These are phyloP conservation scores for Lophura nycthemera DNA, from an alignment of 2,113 vertebrate species.

Conservation along the genomic window DNA sequence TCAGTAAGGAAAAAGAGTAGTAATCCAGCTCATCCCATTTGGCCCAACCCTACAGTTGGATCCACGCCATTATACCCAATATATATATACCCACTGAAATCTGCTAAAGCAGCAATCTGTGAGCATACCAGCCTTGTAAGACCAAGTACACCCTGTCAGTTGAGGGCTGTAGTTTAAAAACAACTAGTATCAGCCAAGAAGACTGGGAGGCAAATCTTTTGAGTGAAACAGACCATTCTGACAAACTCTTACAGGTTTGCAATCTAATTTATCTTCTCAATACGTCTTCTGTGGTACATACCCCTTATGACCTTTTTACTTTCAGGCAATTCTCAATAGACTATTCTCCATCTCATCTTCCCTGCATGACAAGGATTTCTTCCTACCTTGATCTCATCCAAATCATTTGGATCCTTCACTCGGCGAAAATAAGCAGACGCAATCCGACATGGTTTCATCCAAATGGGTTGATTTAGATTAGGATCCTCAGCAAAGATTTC, in stretches of 20 bases:
- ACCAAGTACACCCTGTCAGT: constrained; percentile 23
- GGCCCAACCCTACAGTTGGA: background rate
- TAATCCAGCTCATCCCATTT: constrained; percentile 22
- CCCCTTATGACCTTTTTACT: background rate
- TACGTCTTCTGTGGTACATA: background rate
- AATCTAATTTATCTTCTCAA: background rate
- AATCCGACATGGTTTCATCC: constrained; percentile 89
- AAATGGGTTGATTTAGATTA: constrained; percentile 87
- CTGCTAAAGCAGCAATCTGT: constrained; percentile 30
- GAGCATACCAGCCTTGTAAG: background rate
- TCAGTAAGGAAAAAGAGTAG: background rate
- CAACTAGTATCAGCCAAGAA: background rate
- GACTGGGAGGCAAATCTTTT: background rate
- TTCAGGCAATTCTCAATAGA: background rate
- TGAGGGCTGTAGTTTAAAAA: constrained; percentile 23
- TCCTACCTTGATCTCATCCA: constrained; percentile 89
- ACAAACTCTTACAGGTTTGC: background rate
- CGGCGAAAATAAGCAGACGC: constrained; percentile 85
- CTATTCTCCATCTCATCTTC: background rate
- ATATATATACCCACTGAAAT: background rate
- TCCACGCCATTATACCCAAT: background rate
- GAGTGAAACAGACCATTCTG: background rate
- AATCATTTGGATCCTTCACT: constrained; percentile 84
- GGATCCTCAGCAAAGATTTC: constrained; percentile 94
- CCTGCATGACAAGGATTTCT: background rate